Evolutionary conservation across 2,797 vertebrate species (phyloP).

Genomic region (Vespertilio murinus): DNA sequence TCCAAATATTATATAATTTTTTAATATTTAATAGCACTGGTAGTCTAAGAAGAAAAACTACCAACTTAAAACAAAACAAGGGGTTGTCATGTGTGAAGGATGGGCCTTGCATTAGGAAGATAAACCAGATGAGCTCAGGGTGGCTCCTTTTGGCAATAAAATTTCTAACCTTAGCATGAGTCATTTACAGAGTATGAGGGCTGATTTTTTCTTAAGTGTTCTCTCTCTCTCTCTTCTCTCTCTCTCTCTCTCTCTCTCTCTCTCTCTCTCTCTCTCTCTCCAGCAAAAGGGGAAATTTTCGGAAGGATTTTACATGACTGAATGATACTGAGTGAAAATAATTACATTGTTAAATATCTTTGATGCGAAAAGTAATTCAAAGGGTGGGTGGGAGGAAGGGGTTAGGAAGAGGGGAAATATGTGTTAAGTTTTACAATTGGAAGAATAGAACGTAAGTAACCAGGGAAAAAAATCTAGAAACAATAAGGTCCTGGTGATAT

Average conservation of each 20-base stretch:
- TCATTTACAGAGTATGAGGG: not conserved
- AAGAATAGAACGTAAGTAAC: not conserved
- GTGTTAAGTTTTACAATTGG: not conserved
- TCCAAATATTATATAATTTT: not conserved
- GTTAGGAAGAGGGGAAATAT: not conserved
- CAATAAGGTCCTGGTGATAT: not conserved
- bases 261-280: not conserved
- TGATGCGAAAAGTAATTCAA: conserved; percentile 24
- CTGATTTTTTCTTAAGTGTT: not conserved
- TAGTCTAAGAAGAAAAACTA: conserved; percentile 13
- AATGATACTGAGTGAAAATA: not conserved
- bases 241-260: too few relatives aligned
- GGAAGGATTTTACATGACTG: not conserved
- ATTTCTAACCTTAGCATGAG: not conserved
- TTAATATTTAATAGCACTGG: not conserved
- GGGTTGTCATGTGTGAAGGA: not conserved
- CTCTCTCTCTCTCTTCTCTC: not conserved
- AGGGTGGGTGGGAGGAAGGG: not conserved
- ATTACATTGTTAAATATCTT: conserved; percentile 2
- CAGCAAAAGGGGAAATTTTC: not conserved
- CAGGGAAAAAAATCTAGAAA: not conserved
- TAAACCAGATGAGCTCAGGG: not conserved
- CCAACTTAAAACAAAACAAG: not conserved
- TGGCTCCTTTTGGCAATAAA: not conserved
- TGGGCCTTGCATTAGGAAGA: not conserved